phyloP scores from a whole-genome alignment of 2,888 invertebrate genomes.

The Tanypteryx hageni region DNA sequence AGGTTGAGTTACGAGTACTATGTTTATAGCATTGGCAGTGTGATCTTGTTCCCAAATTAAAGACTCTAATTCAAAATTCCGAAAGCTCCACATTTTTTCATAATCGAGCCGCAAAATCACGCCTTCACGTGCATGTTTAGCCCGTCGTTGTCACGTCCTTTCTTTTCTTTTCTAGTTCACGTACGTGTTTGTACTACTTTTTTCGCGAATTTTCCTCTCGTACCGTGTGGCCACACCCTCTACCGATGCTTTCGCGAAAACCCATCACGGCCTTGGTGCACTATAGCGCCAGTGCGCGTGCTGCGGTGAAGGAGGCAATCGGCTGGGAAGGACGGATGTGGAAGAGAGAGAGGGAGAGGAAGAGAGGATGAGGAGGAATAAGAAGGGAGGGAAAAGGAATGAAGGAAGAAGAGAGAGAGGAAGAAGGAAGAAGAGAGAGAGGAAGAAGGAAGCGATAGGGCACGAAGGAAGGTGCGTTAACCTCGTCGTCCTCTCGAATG shows the following conservation, averaged over 20 bases:
- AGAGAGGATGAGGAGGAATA: neutral
- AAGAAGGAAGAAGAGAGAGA: neutral
- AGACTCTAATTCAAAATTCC: no score
- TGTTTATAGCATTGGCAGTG: no score
- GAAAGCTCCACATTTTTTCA: no score
- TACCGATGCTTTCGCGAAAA: constrained; percentile 34
- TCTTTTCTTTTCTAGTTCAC: neutral
- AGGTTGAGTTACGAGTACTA: no score
- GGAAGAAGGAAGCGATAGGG: neutral
- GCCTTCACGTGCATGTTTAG: no score
- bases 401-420: neutral
- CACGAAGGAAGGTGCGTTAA: neutral
- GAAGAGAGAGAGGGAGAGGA: no score
- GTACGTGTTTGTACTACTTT: neutral
- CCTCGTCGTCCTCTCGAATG: neutral
- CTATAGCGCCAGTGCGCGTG: constrained; percentile 46
- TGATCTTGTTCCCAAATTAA: no score
- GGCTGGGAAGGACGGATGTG: neutral
- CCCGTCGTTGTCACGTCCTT: no score
- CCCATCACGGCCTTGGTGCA: constrained; percentile 22
- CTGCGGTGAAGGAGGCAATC: constrained; percentile 27
- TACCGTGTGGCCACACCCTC: constrained; percentile 41
- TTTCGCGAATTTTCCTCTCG: neutral
- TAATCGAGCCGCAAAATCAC: no score
- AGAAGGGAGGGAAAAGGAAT: neutral